Evolutionary conservation across 2,888 invertebrate genomes (phyloP).

Genomic region (Oscheius sp.): DNA sequence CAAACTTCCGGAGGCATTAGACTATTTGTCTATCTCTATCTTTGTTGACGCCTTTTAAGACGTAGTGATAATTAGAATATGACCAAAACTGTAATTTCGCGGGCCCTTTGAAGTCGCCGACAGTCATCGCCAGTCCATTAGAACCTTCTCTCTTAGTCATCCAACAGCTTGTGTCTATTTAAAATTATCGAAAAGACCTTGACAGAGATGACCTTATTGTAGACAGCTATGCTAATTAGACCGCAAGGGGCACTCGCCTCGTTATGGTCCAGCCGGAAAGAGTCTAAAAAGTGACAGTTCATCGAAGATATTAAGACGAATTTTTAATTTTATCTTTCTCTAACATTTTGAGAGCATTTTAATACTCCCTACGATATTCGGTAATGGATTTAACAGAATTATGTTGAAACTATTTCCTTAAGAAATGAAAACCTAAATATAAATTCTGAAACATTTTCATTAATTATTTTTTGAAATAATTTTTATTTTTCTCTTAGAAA

Average conservation of each 20-base stretch:
- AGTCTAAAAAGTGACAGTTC: not conserved
- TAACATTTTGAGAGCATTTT: no score
- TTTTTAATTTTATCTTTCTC: no score
- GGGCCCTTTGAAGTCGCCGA: constrained; percentile 19
- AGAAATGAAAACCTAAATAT: no score
- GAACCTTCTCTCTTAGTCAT: constrained; percentile 3
- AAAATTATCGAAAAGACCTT: not conserved
- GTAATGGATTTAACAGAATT: no score
- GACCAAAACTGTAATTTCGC: constrained; percentile 24
- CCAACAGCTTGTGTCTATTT: not conserved
- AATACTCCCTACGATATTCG: no score
- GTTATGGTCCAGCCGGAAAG: not conserved
- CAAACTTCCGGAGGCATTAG: constrained; percentile 18
- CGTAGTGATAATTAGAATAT: constrained; percentile 27
- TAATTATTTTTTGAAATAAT: no score
- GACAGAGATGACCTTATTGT: constrained; percentile 17
- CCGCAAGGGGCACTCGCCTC: not conserved
- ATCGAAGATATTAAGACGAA: not conserved
- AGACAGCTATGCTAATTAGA: constrained; percentile 24
- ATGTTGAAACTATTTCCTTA: no score
- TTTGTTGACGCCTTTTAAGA: constrained; percentile 9
- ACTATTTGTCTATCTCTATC: not conserved
- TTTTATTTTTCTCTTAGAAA: no score
- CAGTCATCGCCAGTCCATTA: constrained; percentile 15
- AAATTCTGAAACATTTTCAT: no score